Evolutionary conservation across 2,113 vertebrate genomes (phyloP).

Genomic region (Dromiciops gliroides): DNA sequence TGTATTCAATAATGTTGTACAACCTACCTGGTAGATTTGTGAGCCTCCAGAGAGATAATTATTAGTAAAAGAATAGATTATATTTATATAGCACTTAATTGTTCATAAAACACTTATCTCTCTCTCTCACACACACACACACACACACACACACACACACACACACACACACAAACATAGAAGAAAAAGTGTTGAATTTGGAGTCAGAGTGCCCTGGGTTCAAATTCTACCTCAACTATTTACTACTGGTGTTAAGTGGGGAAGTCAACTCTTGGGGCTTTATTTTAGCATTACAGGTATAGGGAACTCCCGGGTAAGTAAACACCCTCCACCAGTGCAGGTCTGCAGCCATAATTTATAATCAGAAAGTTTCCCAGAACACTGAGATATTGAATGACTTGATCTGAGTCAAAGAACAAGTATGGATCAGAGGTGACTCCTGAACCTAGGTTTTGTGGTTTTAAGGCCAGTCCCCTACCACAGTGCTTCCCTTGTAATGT

Average conservation of each 20-base stretch:
- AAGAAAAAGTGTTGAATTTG: not conserved
- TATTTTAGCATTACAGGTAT: not conserved
- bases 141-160: no score
- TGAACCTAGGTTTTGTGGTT: not conserved
- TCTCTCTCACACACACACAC: no score
- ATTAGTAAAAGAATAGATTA: not conserved
- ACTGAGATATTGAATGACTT: not conserved
- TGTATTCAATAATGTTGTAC: not conserved
- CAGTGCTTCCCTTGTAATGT: not conserved
- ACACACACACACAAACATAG: not conserved
- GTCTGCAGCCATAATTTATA: not conserved
- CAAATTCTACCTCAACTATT: not conserved
- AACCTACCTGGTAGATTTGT: not conserved
- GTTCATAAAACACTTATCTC: not conserved
- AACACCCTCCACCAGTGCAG: not conserved
- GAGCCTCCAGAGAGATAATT: not conserved
- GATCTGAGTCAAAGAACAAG: not conserved
- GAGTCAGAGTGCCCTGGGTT: not conserved
- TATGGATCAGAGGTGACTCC: not conserved
- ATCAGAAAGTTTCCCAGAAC: not conserved
- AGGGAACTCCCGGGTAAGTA: not conserved
- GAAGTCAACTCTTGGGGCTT: not conserved
- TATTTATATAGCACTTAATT: not conserved
- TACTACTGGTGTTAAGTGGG: not conserved
- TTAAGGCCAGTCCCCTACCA: not conserved